A percentile compares a stretch with the other conserved stretches of the same genome.
These are phyloP conservation scores for Nebria brevicollis DNA, from an alignment of 2,888 invertebrate genomes.

Conservation along the genomic window DNA sequence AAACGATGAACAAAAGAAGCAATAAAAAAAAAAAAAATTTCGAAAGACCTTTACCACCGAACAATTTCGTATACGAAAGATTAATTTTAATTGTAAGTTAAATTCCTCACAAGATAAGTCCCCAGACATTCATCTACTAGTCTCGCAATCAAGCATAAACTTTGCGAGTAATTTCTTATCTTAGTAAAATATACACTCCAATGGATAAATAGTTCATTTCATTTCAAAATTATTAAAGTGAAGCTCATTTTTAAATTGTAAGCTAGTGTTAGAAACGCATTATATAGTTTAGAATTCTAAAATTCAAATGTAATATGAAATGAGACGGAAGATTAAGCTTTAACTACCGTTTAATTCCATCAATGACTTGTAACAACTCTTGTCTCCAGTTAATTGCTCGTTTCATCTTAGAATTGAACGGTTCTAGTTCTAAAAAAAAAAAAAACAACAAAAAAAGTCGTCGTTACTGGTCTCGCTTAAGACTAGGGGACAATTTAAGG, in stretches of 20 bases:
- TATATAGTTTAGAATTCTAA: background rate
- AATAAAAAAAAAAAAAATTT: conserved; percentile 30
- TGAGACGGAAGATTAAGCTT: background rate
- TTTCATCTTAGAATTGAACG: background rate
- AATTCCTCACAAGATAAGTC: conserved; percentile 56
- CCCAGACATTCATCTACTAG: conserved; percentile 46
- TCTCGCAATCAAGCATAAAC: background rate
- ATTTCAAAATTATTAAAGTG: too few relatives aligned
- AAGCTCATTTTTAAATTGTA: too few relatives aligned
- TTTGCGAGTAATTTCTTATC: background rate
- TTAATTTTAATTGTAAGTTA: conserved; percentile 58
- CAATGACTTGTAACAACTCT: background rate
- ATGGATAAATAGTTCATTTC: too few relatives aligned
- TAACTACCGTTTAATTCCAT: background rate
- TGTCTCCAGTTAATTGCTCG: background rate
- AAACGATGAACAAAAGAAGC: conserved; percentile 9
- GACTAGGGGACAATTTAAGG: conserved; percentile 27
- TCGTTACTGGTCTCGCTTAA: conserved; percentile 19
- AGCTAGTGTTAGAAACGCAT: too few relatives aligned
- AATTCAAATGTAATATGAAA: background rate
- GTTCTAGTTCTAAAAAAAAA: background rate
- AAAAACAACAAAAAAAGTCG: background rate
- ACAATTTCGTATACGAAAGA: conserved; percentile 51
- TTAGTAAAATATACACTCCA: background rate
- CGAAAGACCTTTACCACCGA: conserved; percentile 16